Base-by-base conservation (phyloP, 1,140 invertebrate genomes). In the Nephotettix cincticeps region DNA sequence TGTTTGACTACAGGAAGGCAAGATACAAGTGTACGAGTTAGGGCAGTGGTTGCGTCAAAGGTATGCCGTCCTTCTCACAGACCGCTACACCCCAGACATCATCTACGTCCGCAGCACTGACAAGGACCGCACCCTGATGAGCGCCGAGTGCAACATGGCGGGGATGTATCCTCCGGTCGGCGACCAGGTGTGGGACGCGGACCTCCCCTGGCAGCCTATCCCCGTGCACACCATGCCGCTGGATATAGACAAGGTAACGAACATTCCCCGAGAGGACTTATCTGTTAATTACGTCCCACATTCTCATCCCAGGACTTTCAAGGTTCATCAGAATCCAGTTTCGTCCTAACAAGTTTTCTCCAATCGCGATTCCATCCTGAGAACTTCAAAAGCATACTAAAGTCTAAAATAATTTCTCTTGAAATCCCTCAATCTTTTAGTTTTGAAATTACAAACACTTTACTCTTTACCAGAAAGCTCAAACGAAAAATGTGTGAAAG, bases 71-170 rank as follows among this genome's bases (percentile, higher is more conserved):
- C 84, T 89, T 40, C 76, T 91, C 25, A 83, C 82, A 13, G 29
- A 77, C 3, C 67, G 72, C 0, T 90, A 90, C 74, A 83, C 81
- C 32, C 32, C 32, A 71, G 77, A 77, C 40, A 79, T 82, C 74
- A 85, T 95, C 61, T 86, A 86, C 75, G 80, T 95, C 0, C 83
- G 83, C 61, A 94, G 93, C 66, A 96, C 95, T 1, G 91, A 95
- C 81, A 88, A 90, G 1, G 93, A 97, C 83, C 85, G 95, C 23
- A 95, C 95, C 17, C 80, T 98, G 4, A 96, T 95, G 91, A 96
- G 93, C 74, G 95, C 93, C 0, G 84, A 91, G 79, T 83, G 88
- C 1, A 91, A 95, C 82, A 83, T 97, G 68, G 94, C 94, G 69
- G 93, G 93, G 3, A 73, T 86, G 19, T 94, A 90, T 78, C 91